Percentiles rank a stretch among this genome's conserved stretches.
Conservation (phyloP, 2,888 invertebrate species). For the Troides oblongomaculatus region DNA sequence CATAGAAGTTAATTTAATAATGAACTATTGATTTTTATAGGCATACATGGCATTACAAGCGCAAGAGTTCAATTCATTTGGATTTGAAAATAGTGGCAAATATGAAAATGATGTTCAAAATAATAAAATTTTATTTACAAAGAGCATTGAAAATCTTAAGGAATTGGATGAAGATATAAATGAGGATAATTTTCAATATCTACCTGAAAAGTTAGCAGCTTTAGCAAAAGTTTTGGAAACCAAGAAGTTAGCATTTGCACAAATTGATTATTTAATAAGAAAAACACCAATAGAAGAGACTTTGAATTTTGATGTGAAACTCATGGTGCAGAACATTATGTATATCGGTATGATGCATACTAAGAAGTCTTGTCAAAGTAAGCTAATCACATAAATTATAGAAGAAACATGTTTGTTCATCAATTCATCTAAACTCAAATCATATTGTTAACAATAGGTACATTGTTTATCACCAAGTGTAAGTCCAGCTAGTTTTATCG, state of each 20-base stretch:
- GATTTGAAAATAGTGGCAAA: conserved; percentile 7
- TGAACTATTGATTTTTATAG: conserved; percentile 3
- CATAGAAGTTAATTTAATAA: too few relatives aligned
- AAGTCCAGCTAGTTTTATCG: too few relatives aligned
- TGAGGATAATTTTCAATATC: neutral
- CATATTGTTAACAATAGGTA: too few relatives aligned
- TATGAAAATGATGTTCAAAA: neutral
- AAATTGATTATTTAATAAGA: conserved; percentile 29
- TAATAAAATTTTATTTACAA: conserved; percentile 10
- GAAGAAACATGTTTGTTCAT: too few relatives aligned
- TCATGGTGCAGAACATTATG: conserved; percentile 28
- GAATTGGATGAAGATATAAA: neutral
- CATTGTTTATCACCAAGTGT: too few relatives aligned
- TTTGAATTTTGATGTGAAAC: conserved; percentile 26
- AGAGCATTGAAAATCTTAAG: neutral
- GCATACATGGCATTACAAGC: neutral
- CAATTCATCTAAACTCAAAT: too few relatives aligned
- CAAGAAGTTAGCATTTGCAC: conserved; percentile 27
- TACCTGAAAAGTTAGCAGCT: conserved; percentile 3
- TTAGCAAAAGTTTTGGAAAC: conserved; percentile 20
- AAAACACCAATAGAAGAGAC: conserved; percentile 17
- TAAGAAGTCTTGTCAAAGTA: conserved; percentile 11
- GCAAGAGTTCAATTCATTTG: conserved; percentile 3
- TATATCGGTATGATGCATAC: conserved; percentile 4
- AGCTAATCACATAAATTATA: neutral